Base-by-base conservation (phyloP, 2,888 invertebrate species). In the Amblyjoppa fuscipennis region DNA sequence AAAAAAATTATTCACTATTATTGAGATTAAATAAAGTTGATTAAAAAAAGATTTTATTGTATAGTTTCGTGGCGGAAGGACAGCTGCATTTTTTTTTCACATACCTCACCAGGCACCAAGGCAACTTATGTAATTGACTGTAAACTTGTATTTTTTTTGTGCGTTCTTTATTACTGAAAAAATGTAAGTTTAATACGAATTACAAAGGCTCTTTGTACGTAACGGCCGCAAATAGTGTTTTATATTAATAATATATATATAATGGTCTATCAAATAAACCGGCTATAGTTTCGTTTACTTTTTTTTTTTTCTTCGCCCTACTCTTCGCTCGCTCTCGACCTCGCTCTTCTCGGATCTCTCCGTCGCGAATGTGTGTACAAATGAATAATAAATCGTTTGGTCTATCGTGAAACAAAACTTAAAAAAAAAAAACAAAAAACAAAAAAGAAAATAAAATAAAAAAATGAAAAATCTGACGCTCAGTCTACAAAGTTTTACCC, bases 141-240 rank as follows among this genome's bases (percentile, higher is more conserved):
- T 81, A 71, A 61, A 83, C 13, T 79, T 61, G 78, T 74, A 38
- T 69, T 34, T 56, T 13, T 53, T 84, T 69, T 74, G 81, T 87
- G 89, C 87, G 85, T 87, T 89, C 84, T 93, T 93, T 93, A 93
- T 93, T 93, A 92, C 92, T 93, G 89, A 73, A 85, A 88, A 91
- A 88, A 93, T 92, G 92, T 92, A 93, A 92, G 92, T 93, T 94
- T 59, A 93, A 94, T 93, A 93, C 91, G 91, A 93, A 90, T 93
- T 94, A 93, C 93, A 94, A 93, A 93, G 93, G 93, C 92, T 93
- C 93, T 93, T 94, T 94, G 93, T 93, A 93, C 93, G 93, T 93
- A 93, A 93, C 92, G 91, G 93, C 91, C 91, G 92, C 92, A 91
- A 88, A 93, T 92, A 93, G 91, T 91, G 90, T 93, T 92, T 93